Conservation (phyloP, 2,113 vertebrate genomes). For the Herpetotheres cachinnans region DNA sequence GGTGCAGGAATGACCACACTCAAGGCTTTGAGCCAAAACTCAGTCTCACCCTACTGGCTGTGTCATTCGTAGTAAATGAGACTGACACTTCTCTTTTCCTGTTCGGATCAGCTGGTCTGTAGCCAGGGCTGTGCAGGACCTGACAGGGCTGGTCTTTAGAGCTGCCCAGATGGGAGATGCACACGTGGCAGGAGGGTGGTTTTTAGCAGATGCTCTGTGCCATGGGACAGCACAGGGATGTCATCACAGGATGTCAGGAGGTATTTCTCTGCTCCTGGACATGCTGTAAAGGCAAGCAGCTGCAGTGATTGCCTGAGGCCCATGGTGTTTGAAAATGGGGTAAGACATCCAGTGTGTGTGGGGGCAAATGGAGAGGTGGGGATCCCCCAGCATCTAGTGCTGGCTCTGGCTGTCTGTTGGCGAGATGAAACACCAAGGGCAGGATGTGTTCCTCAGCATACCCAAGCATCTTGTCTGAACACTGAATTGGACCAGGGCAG, state of each 20-base stretch:
- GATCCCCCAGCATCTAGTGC: background rate
- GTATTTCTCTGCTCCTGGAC: background rate
- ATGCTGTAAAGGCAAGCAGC: background rate
- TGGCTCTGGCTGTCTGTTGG: background rate
- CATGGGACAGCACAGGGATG: background rate
- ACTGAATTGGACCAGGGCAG: background rate
- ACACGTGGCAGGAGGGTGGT: background rate
- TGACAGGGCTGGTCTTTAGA: background rate
- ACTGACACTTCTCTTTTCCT: background rate
- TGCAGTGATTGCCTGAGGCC: background rate
- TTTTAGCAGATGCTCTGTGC: background rate
- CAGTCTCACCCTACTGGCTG: background rate
- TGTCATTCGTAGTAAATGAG: background rate
- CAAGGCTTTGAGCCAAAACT: slow-evolving; percentile 12
- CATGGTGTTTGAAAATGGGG: background rate
- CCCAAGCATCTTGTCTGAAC: background rate
- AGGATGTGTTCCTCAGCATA: background rate
- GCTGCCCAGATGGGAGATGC: background rate
- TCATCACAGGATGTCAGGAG: background rate
- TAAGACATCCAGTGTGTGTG: background rate
- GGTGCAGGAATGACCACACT: background rate
- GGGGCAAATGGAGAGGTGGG: background rate
- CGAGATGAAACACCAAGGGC: background rate
- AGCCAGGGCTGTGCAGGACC: background rate
- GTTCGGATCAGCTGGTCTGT: background rate